These are phyloP conservation scores for Elysia chlorotica DNA, from an alignment of 1,140 invertebrate species.

Conservation along the genomic window DNA sequence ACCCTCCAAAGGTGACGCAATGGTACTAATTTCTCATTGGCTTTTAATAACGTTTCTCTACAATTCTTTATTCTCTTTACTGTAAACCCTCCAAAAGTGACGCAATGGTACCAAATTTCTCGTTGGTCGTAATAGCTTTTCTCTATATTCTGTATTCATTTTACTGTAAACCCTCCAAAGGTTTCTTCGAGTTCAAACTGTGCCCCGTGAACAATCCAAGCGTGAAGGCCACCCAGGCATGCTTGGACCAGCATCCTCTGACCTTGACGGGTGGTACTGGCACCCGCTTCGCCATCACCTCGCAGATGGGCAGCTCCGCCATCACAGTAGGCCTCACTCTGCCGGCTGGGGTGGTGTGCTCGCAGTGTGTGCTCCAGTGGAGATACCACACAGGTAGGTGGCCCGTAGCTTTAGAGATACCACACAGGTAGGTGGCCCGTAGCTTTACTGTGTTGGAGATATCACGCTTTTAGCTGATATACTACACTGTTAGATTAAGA, in stretches of 20 bases:
- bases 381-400: not conserved
- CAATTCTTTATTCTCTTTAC: too few relatives aligned
- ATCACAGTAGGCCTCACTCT: constrained; percentile 18
- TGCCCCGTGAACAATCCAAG: constrained; percentile 57
- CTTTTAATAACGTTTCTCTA: too few relatives aligned
- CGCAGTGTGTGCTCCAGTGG: not conserved
- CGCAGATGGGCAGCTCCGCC: not conserved
- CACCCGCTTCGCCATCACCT: not conserved
- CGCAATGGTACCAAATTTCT: too few relatives aligned
- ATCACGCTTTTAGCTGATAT: too few relatives aligned
- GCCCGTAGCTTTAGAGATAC: not conserved
- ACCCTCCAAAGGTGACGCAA: too few relatives aligned
- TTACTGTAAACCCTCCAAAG: too few relatives aligned
- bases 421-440: not conserved
- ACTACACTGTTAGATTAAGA: too few relatives aligned
- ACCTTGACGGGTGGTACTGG: not conserved
- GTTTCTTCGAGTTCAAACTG: constrained; percentile 42
- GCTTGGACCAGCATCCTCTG: constrained; percentile 30
- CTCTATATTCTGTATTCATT: too few relatives aligned
- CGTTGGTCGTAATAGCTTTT: too few relatives aligned
- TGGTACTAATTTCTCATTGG: too few relatives aligned
- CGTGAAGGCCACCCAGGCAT: constrained; percentile 36
- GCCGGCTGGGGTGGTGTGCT: not conserved
- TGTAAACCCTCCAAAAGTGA: too few relatives aligned
- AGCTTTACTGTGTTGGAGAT: too few relatives aligned